These are phyloP conservation scores for Hirundo rustica DNA, from an alignment of 2,797 vertebrate species.

Conservation along the genomic window DNA sequence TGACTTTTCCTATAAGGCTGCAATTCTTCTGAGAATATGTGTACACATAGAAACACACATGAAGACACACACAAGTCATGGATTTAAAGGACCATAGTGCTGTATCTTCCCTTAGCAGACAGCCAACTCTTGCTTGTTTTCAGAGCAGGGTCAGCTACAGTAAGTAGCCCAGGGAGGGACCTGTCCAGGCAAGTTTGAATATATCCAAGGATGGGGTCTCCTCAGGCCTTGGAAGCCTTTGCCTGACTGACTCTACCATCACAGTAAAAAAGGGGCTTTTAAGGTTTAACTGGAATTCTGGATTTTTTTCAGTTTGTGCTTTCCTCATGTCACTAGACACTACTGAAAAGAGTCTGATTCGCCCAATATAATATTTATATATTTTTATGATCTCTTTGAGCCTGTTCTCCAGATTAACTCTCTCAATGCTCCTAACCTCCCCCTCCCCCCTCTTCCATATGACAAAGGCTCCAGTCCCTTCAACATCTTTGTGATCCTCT, in stretches of 20 bases:
- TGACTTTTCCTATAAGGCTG: neutral
- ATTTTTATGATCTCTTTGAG: neutral
- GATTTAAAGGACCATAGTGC: neutral
- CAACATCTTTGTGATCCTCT: neutral
- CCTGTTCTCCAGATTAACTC: neutral
- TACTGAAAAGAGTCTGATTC: neutral
- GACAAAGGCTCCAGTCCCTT: neutral
- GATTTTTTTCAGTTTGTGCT: neutral
- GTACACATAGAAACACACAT: neutral
- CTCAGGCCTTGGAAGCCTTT: neutral
- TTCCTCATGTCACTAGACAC: neutral
- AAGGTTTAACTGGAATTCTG: neutral
- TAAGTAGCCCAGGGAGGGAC: fast-evolving
- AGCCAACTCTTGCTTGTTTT: neutral
- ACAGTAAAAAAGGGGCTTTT: fast-evolving
- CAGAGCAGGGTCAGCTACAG: neutral
- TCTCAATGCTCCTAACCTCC: neutral
- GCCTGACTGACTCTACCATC: neutral
- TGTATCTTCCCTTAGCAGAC: neutral
- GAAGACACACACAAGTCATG: neutral
- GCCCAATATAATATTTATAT: neutral
- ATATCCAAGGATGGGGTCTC: neutral
- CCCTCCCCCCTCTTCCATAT: fast-evolving
- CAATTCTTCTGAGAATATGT: neutral
- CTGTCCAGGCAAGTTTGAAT: neutral